phyloP scores from a whole-genome alignment of 2,888 invertebrate genomes.

The Mythimna loreyi region DNA sequence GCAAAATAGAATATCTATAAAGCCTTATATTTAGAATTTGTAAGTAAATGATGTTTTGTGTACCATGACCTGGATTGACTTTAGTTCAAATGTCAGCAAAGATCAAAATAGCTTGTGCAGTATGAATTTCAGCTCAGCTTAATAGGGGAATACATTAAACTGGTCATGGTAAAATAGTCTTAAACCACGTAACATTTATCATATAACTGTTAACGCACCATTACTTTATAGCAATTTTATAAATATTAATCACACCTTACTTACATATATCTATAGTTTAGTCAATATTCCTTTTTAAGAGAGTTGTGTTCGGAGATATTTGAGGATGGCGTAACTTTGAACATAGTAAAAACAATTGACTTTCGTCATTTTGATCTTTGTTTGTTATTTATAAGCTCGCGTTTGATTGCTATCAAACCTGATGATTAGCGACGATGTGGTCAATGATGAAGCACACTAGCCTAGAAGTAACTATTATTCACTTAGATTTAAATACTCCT shows the following conservation, averaged over 20 bases:
- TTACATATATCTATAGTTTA: slow-evolving; percentile 13
- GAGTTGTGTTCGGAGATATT: slow-evolving; percentile 9
- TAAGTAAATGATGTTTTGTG: slow-evolving; percentile 13
- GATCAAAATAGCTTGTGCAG: background rate
- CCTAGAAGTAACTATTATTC: too few relatives aligned
- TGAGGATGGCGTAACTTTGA: slow-evolving; percentile 14
- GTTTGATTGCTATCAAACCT: too few relatives aligned
- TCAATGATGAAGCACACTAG: too few relatives aligned
- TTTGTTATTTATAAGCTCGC: too few relatives aligned
- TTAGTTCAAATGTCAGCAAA: background rate
- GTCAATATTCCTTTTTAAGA: slow-evolving; percentile 1
- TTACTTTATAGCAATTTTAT: slow-evolving; percentile 52
- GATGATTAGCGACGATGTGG: too few relatives aligned
- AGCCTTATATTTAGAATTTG: slow-evolving; percentile 3
- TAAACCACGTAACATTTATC: slow-evolving; percentile 49
- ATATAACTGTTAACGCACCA: slow-evolving; percentile 56
- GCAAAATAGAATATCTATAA: background rate
- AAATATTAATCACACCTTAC: slow-evolving; percentile 50
- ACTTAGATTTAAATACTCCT: too few relatives aligned
- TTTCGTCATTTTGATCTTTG: too few relatives aligned
- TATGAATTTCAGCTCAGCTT: background rate
- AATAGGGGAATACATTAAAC: background rate
- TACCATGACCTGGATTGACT: slow-evolving; percentile 18
- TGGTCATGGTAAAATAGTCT: slow-evolving; percentile 3
- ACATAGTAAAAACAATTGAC: background rate